These are phyloP conservation scores for Eupelmus urozonus DNA, from an alignment of 2,888 invertebrate genomes.

Conservation along the genomic window DNA sequence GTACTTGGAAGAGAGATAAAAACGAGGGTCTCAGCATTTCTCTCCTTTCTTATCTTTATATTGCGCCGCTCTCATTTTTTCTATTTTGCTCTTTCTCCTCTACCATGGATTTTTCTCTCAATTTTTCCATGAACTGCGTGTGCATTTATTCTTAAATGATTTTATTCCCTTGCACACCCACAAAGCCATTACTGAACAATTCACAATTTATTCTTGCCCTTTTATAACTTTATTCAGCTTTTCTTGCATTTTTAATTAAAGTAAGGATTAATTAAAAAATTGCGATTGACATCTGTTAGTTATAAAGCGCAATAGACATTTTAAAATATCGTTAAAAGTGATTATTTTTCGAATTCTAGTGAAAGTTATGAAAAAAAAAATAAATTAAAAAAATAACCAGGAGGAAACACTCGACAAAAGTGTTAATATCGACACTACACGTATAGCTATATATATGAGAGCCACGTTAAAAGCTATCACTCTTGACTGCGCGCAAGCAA, in stretches of 20 bases:
- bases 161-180: slow-evolving; percentile 59
- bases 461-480: background rate
- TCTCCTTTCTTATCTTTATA: slow-evolving; percentile 19
- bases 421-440: background rate
- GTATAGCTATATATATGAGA: too few species aligned
- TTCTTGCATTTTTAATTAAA: slow-evolving; percentile 14
- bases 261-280: too few species aligned
- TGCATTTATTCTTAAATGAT: slow-evolving; percentile 58
- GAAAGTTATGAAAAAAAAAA: too few species aligned
- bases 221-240: slow-evolving; percentile 56
- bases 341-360: too few species aligned
- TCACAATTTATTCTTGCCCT: slow-evolving; percentile 55
- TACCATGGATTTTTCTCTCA: slow-evolving; percentile 49
- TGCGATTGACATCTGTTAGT: slow-evolving; percentile 35
- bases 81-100: slow-evolving; percentile 9
- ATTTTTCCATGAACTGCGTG: slow-evolving; percentile 52
- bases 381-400: too few species aligned
- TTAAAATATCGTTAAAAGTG: too few species aligned
- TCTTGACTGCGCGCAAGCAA: background rate
- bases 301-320: too few species aligned
- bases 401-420: background rate
- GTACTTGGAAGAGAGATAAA: slow-evolving; percentile 33
- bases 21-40: slow-evolving; percentile 70
- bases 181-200: too few species aligned
- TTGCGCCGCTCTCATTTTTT: slow-evolving; percentile 20